Percentiles rank a stretch among this genome's conserved stretches.
phyloP scores from a whole-genome alignment of 2,888 invertebrate genomes.

The Epistrophe eligans region DNA sequence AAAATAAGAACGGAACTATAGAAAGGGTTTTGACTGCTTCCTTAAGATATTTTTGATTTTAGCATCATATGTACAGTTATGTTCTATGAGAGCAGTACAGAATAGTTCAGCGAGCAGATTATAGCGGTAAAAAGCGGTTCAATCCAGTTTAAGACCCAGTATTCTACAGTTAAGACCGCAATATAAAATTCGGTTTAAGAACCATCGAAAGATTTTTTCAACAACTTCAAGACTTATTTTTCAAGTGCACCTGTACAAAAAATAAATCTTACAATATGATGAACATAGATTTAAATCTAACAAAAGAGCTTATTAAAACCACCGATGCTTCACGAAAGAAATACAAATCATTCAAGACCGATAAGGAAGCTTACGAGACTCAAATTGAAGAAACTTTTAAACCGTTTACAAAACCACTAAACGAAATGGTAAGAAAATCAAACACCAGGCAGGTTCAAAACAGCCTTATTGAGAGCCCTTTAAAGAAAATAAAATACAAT shows the following conservation, averaged over 20 bases:
- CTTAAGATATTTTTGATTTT: background rate
- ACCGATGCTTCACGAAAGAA: slow-evolving; percentile 10
- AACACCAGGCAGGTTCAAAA: background rate
- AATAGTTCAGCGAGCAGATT: too few relatives aligned
- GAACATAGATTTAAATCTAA: background rate
- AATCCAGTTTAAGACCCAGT: background rate
- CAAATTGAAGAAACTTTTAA: too few relatives aligned
- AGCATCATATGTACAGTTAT: too few relatives aligned
- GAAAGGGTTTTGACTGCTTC: slow-evolving; percentile 15
- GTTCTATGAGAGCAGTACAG: too few relatives aligned
- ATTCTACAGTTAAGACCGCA: background rate
- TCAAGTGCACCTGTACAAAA: background rate
- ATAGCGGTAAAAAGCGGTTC: background rate
- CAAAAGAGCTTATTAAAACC: background rate
- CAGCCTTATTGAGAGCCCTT: background rate
- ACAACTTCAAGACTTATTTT: background rate
- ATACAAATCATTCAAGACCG: background rate
- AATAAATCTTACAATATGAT: background rate
- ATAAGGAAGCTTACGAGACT: background rate
- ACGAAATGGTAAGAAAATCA: too few relatives aligned
- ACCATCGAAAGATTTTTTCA: background rate
- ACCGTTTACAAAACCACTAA: too few relatives aligned
- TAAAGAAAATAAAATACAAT: background rate
- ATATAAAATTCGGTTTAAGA: slow-evolving; percentile 6
- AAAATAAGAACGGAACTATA: too few relatives aligned